Base-by-base conservation (phyloP, 2,888 invertebrate species). In the Phasia obesa region DNA sequence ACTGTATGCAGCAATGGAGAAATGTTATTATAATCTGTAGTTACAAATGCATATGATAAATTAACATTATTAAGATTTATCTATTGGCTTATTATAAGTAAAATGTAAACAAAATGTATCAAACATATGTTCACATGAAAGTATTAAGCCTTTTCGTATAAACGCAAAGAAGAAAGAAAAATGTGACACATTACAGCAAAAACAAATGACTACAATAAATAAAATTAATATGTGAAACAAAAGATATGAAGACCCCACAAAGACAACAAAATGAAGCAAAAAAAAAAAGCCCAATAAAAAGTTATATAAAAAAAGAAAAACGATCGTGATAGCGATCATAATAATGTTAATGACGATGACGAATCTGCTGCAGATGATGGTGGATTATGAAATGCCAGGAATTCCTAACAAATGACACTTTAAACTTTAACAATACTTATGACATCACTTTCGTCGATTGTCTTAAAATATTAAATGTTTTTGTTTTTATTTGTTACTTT, bases 391-490 rank as follows among this genome's bases (percentile, higher is more conserved):
- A 75, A 78, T 78, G 78, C 82, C 82, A 74, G 65, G 23, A 83
- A 83, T 83, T 82, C 82, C 38, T 78, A 69, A 73, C 65, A 62
- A 60, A 73, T 82, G 82, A 78, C 82, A 78, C 62, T 81, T 81
- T 73, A 77, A 73, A 77, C 77, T 65, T 73, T 65, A 44, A 51
- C 51, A 74, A n/a, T n/a, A n/a, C n/a, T n/a, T n/a, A n/a, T n/a
- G n/a, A 42, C 73, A 79, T 69, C 73, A 82, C 82, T 83, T 78
- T 83, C 78, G 53, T 59, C 78, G 57, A 53, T 62, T 59, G 47
- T 51, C 47, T 42, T 69, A 5, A 60, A 69, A 60, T 74, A 38
- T 35, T 57, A 74, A 17, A 25, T 44, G 51, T 67, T 51, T 60
- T 69, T n/a, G 5, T 21, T 13, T 35, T 57, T 64, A 44, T 4